Percentiles rank a stretch among this genome's conserved stretches.
Evolutionary conservation across 2,888 invertebrate species (phyloP).

Genomic region (Hyposoter dolosus): DNA sequence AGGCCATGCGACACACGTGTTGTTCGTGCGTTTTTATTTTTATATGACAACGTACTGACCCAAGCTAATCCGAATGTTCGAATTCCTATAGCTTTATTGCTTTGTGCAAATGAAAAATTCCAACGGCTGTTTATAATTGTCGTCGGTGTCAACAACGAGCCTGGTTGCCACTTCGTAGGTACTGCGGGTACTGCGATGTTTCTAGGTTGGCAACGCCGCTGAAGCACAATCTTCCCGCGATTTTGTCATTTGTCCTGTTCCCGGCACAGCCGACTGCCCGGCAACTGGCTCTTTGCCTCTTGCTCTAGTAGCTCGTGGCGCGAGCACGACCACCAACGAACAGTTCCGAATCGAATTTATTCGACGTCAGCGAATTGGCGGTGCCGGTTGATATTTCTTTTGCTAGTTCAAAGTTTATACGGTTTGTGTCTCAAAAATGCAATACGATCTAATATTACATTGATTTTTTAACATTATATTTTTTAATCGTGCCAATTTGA

Average conservation of each 20-base stretch:
- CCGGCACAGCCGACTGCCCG: neutral
- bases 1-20: neutral
- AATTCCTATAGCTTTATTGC: neutral
- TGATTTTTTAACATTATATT: neutral
- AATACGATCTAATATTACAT: neutral
- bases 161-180: neutral
- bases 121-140: neutral
- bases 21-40: neutral
- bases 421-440: neutral
- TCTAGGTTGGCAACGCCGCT: neutral
- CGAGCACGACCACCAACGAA: too few species aligned
- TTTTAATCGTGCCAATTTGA: neutral
- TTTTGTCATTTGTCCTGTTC: neutral
- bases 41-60: neutral
- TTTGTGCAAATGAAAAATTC: neutral
- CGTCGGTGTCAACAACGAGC: neutral
- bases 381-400: neutral
- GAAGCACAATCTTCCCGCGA: neutral
- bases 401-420: neutral
- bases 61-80: neutral
- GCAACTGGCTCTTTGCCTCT: too few species aligned
- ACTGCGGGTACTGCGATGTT: neutral
- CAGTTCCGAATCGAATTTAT: neutral
- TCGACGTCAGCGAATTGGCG: conserved; percentile 11
- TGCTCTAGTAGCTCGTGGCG: neutral